phyloP scores from a whole-genome alignment of 2,797 vertebrate genomes.

The Myotis myotis region DNA sequence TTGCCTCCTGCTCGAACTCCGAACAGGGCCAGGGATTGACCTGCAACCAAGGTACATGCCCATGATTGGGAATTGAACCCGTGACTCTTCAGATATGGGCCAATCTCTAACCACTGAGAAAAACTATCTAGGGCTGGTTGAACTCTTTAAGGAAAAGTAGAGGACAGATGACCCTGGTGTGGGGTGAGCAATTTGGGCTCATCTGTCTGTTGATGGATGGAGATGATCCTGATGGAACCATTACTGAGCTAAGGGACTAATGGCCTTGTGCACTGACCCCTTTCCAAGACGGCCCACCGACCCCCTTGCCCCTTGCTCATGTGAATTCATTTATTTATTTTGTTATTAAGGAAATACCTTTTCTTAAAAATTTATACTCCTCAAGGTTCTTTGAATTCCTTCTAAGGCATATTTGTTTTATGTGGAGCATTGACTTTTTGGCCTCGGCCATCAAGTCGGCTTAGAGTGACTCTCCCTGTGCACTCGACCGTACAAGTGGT shows the following conservation, averaged over 20 bases:
- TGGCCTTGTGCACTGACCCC: neutral
- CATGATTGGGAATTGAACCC: too few relatives aligned
- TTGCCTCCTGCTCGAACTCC: too few relatives aligned
- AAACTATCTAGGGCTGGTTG: too few relatives aligned
- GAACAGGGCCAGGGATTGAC: too few relatives aligned
- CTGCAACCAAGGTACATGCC: too few relatives aligned
- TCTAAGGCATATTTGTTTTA: conserved; percentile 13
- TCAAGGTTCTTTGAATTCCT: neutral
- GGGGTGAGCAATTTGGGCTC: too few relatives aligned
- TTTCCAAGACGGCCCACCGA: neutral
- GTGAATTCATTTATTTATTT: neutral
- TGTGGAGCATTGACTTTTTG: neutral
- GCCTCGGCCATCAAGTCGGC: neutral
- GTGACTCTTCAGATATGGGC: too few relatives aligned
- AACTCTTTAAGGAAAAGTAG: neutral
- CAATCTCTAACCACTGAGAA: too few relatives aligned
- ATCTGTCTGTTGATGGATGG: neutral
- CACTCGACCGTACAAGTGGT: neutral
- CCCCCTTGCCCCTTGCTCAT: neutral
- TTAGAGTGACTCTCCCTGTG: neutral
- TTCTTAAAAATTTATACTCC: neutral
- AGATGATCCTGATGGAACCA: neutral
- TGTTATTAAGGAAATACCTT: neutral
- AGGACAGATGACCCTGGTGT: neutral
- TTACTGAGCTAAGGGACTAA: neutral